A percentile compares a stretch with the other conserved stretches of the same genome.
These are phyloP conservation scores for Zootermopsis nevadensis DNA, from an alignment of 2,888 invertebrate genomes.

Conservation along the genomic window DNA sequence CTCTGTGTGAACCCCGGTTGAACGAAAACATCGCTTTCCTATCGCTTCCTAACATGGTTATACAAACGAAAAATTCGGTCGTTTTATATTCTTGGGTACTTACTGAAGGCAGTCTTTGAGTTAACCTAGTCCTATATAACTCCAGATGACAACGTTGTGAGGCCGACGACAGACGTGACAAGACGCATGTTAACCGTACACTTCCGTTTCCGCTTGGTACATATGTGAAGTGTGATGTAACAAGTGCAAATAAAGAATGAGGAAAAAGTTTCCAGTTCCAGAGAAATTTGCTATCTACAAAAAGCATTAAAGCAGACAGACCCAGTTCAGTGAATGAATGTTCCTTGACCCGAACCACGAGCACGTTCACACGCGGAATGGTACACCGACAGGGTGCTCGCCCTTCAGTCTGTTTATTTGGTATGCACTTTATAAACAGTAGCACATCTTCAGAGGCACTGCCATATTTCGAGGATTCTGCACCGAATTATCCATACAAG, in stretches of 20 bases:
- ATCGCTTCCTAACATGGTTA: conserved; percentile 43
- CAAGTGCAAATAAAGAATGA: conserved; percentile 31
- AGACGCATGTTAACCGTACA: conserved; percentile 31
- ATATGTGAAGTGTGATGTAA: conserved; percentile 23
- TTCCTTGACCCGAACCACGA: background rate
- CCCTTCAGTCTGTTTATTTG: background rate
- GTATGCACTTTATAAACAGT: no score
- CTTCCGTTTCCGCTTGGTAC: conserved; percentile 28
- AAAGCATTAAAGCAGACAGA: background rate
- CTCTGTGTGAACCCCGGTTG: conserved; percentile 3
- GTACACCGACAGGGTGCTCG: background rate
- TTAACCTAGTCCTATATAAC: conserved; percentile 9
- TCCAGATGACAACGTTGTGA: background rate
- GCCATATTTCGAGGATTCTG: no score
- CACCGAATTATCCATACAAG: no score
- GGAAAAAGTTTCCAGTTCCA: background rate
- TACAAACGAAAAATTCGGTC: conserved; percentile 35
- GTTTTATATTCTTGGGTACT: conserved; percentile 19
- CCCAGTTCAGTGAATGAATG: background rate
- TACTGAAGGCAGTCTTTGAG: conserved; percentile 30
- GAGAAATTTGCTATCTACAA: conserved; percentile 24
- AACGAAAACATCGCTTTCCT: conserved; percentile 12
- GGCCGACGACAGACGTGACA: conserved; percentile 1
- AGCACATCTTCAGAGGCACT: no score
- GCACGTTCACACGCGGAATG: background rate